Evolutionary conservation across 2,888 invertebrate species (phyloP), one percentile per base, ranked within the genome.

Genomic region (Watsonalla cultraria): DNA sequence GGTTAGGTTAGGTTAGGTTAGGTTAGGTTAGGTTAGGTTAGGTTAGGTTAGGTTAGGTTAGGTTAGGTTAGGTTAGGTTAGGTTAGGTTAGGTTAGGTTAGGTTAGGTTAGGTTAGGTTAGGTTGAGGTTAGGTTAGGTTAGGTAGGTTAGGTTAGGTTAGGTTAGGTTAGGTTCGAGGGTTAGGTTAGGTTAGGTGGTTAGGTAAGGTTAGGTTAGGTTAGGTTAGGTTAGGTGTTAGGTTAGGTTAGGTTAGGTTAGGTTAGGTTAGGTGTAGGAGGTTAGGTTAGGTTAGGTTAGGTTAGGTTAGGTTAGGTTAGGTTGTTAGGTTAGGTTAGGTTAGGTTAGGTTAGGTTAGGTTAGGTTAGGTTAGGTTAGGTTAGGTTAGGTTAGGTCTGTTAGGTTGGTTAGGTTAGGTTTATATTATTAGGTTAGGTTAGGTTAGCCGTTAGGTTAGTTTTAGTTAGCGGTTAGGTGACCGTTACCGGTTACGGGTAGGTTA

Each of bases 101-200:
- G 59, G 57, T 59, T 57, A 57, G 57, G 59, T 57, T 57, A 57
- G 60, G 60, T 60, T 57, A 57, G 60, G 59, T 57, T 57, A 55
- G 55, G 59, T 57, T 57, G 54, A 24, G 54, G 56, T 53, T 54
- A 54, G 54, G 56, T 53, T 54, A 54, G 54, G 56, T 51, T 52
- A 54, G 52, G 52, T 52, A 53, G 53, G 54, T 52, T 54, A 54
- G 56, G 54, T 54, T 53, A 56, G 56, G 24, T 24, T 24, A 24
- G 24, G 24, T 24, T 24, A 24, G 24, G 24, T 24, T 24, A 24
- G 24, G 24, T 24, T 24, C 1, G 24, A 4, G 4, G 24, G 24
- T 24, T 24, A 24, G 24, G 24, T 24, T 24, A 24, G 56, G 54
- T 59, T 54, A 56, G 59, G 56, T 59, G 59, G 56, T 58, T 54